A percentile compares a stretch with the other conserved stretches of the same genome.
phyloP scores from a whole-genome alignment of 2,113 vertebrate species.

The Turdus rufiventris region DNA sequence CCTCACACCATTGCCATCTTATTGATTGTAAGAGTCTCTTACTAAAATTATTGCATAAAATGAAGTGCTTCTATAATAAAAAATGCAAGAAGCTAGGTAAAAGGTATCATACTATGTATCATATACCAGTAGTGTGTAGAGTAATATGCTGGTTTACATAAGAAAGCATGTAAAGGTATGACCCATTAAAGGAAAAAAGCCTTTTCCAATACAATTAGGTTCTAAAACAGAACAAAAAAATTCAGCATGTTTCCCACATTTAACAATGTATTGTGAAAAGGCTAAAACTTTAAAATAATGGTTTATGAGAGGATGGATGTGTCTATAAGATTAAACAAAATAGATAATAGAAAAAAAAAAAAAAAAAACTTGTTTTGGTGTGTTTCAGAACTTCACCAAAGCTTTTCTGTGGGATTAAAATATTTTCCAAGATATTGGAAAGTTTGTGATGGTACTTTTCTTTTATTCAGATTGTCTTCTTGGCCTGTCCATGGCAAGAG shows the following conservation, averaged over 20 bases:
- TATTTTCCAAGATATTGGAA: background rate
- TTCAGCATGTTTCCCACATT: background rate
- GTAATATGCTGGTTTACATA: background rate
- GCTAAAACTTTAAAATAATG: background rate
- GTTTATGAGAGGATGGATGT: background rate
- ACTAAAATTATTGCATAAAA: background rate
- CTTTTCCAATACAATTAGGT: background rate
- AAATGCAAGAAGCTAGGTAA: background rate
- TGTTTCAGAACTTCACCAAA: background rate
- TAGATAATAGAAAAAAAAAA: fast-evolving
- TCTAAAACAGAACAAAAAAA: background rate
- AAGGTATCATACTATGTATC: background rate
- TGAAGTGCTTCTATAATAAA: background rate
- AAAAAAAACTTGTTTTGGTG: background rate
- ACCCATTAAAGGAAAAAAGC: background rate
- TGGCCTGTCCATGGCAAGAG: background rate
- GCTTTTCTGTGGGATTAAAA: background rate
- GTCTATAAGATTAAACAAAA: background rate
- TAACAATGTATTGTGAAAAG: background rate
- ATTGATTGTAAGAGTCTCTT: background rate
- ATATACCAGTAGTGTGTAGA: background rate
- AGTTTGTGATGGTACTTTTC: background rate
- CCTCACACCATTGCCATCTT: fast-evolving
- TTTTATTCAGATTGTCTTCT: background rate
- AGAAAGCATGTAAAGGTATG: background rate